A percentile compares a stretch with the other conserved stretches of the same genome.
Evolutionary conservation across 1,140 invertebrate species (phyloP).

Genomic region (Trichonephila clavata): DNA sequence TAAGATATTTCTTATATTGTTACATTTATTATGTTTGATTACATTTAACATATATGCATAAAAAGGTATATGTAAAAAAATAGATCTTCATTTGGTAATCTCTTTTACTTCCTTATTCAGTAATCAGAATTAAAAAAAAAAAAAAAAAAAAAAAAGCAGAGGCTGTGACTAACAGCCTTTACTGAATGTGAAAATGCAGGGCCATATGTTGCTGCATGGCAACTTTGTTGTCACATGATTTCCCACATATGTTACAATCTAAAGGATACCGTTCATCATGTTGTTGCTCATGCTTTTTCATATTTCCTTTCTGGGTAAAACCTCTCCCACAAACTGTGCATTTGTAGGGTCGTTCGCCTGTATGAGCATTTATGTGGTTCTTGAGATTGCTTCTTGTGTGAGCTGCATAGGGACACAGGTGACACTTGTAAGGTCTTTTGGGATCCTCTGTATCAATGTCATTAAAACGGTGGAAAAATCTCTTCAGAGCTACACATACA

Average conservation of each 20-base stretch:
- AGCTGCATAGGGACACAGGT: slow-evolving; percentile 73
- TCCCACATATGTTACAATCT: slow-evolving; percentile 83
- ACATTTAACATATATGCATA: too few species aligned
- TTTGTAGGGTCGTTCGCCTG: slow-evolving; percentile 83
- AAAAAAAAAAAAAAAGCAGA: not conserved
- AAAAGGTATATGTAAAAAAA: too few species aligned
- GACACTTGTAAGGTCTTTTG: slow-evolving; percentile 75
- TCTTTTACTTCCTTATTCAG: not conserved
- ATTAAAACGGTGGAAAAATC: slow-evolving; percentile 63
- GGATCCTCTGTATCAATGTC: slow-evolving; percentile 56
- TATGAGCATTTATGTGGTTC: slow-evolving; percentile 80
- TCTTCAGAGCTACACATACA: not conserved
- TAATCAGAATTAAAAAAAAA: not conserved
- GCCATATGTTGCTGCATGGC: slow-evolving; percentile 63
- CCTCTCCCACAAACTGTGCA: slow-evolving; percentile 84
- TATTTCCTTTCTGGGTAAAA: slow-evolving; percentile 80
- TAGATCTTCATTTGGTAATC: not conserved
- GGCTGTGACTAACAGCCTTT: not conserved
- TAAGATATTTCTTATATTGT: too few species aligned
- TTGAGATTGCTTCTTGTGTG: slow-evolving; percentile 71
- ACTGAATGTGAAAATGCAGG: slow-evolving; percentile 46
- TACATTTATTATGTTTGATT: too few species aligned
- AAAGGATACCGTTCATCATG: slow-evolving; percentile 83
- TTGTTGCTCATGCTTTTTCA: slow-evolving; percentile 74
- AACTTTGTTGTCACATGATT: slow-evolving; percentile 58